Evolutionary conservation across 2,797 vertebrate species (phyloP).

Genomic region (Hybognathus amarus): DNA sequence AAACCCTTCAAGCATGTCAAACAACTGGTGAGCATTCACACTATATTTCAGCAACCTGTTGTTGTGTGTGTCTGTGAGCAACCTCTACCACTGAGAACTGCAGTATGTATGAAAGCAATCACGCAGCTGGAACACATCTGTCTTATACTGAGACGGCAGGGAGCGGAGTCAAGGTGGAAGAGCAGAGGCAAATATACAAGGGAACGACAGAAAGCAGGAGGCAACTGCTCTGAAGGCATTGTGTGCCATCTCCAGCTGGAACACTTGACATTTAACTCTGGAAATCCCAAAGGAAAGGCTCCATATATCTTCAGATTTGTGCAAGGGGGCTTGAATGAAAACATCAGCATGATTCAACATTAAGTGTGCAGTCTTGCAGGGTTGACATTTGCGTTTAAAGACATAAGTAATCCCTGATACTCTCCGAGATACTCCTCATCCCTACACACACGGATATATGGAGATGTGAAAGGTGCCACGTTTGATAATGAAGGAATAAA

Average conservation of each 20-base stretch:
- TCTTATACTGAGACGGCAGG: conserved; percentile 5
- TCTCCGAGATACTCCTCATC: conserved; percentile 27
- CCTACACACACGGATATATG: neutral
- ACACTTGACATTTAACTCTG: conserved; percentile 64
- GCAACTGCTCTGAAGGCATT: conserved; percentile 47
- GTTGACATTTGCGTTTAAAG: conserved; percentile 62
- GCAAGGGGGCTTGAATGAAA: conserved; percentile 48
- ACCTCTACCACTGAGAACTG: conserved; percentile 1
- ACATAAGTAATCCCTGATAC: conserved; percentile 47
- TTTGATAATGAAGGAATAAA: neutral
- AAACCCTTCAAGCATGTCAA: conserved; percentile 32
- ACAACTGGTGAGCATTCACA: neutral
- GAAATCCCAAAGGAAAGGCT: conserved; percentile 54
- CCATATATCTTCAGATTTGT: conserved; percentile 55
- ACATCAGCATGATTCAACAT: conserved; percentile 59
- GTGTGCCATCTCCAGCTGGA: conserved; percentile 51
- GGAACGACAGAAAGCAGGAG: conserved; percentile 28
- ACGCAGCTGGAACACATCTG: conserved; percentile 5
- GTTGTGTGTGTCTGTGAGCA: neutral
- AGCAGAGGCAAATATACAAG: conserved; percentile 26
- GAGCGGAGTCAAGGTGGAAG: neutral
- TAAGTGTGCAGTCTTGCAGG: conserved; percentile 51
- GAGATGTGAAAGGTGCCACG: conserved; percentile 27
- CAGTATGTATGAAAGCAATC: neutral
- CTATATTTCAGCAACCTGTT: neutral